Evolutionary conservation across 2,797 vertebrate species (phyloP), one percentile per base, ranked within the genome.

Genomic region (Peromyscus nudipes): DNA sequence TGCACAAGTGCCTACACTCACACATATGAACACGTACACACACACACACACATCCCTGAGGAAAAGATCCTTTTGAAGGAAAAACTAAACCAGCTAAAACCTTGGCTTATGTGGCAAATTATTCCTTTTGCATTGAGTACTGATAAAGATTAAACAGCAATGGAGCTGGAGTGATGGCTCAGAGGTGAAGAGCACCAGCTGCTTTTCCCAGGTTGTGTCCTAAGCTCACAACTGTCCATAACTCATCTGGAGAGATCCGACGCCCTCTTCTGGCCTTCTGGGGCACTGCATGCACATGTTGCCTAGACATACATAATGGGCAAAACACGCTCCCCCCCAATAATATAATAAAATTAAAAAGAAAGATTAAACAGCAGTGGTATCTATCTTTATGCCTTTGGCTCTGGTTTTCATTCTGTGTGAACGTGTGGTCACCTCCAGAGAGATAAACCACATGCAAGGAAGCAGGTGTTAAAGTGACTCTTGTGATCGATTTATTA

Each of bases 401-500:
- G 43, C 29, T 85, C 62, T 40, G 27, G 27, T 60, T 92, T 92
- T 60, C 64, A 11, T 62, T 90, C 34, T 55, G 31, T 6, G 7
- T 71, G 55, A 86, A 71, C 49, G 31, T 37, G 9, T 60, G 2
- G 27, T 34, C 25, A 27, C 9, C 13, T 92, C 31, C 31, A 31
- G 82, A 81, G 73, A 67, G 49, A 34, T 0, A n/a, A 71, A 75
- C 52, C 55, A 62, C 62, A 71, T n/a, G 29, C 6, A 7, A 90
- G 43, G 23, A 77, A 73, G 73, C 8, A 17, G 11, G 4, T 8
- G 6, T 17, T 67, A n/a, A 23, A 57, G 73, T 19, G n/a, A 60
- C 3, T 85, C 34, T 62, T 21, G 80, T 17, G 57, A 34, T 21
- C 6, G 4, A 17, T 94, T 96, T 94, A 97, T 75, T 96, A n/a